A percentile compares a stretch with the other conserved stretches of the same genome.
Conservation (phyloP, 2,888 invertebrate species). For the Crematogaster levior region DNA sequence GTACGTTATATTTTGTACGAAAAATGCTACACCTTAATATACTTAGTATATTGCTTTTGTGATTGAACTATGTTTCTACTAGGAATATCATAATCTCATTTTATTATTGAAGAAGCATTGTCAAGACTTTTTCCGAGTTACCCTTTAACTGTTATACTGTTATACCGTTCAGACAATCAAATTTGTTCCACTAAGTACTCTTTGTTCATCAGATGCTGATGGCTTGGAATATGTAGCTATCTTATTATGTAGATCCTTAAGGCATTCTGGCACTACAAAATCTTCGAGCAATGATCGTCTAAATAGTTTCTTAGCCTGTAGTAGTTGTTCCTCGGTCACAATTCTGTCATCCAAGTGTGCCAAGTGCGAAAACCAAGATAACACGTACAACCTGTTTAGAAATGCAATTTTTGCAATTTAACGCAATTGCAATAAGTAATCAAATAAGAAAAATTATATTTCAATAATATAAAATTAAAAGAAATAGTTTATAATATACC, state of each 20-base stretch:
- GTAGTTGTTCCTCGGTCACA: slow-evolving; percentile 89
- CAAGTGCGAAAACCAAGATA: slow-evolving; percentile 90
- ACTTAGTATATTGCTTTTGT: slow-evolving; percentile 1
- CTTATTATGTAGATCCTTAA: slow-evolving; percentile 80
- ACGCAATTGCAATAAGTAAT: not conserved
- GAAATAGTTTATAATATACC: slow-evolving; percentile 85
- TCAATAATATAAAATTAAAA: not conserved
- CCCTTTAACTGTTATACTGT: no score
- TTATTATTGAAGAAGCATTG: not conserved
- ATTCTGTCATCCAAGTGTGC: slow-evolving; percentile 90
- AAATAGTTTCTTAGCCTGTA: slow-evolving; percentile 89
- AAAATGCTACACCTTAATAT: not conserved
- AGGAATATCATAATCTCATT: slow-evolving; percentile 14
- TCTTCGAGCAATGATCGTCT: slow-evolving; percentile 88
- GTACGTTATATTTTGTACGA: not conserved
- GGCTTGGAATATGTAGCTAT: slow-evolving; percentile 76
- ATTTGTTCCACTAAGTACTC: slow-evolving; percentile 66
- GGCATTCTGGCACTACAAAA: slow-evolving; percentile 81
- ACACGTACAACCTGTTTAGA: slow-evolving; percentile 89
- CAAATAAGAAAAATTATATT: not conserved
- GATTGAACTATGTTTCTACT: slow-evolving; percentile 14
- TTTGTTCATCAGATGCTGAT: slow-evolving; percentile 67
- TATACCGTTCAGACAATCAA: slow-evolving; percentile 76
- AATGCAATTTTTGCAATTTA: no score
- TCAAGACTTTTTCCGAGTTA: not conserved